phyloP scores from a whole-genome alignment of 2,113 vertebrate species.

The Bubo blakistoni region DNA sequence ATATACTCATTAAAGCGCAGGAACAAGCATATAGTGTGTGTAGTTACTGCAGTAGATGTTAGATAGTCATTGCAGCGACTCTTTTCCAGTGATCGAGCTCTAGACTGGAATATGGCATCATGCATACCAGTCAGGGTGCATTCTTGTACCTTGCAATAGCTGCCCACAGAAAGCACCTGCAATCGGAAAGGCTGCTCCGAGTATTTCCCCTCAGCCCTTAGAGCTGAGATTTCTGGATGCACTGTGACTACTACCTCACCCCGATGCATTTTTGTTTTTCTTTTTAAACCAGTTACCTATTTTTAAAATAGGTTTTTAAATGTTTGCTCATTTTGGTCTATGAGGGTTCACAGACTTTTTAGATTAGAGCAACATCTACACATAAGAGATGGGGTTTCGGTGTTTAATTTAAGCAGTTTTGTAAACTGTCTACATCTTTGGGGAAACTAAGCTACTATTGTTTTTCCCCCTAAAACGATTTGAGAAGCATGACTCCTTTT shows the following conservation, averaged over 20 bases:
- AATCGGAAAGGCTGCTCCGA: not conserved
- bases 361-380: not conserved
- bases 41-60: fast-evolving
- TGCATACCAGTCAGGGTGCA: fast-evolving
- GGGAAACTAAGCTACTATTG: not conserved
- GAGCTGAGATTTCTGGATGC: conserved; percentile 1
- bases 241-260: conserved; percentile 60
- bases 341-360: not conserved
- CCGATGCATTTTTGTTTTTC: not conserved
- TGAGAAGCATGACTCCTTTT: not conserved
- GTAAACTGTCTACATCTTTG: not conserved
- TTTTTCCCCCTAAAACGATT: not conserved
- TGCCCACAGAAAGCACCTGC: not conserved
- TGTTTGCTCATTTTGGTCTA: not conserved
- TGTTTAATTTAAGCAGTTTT: not conserved
- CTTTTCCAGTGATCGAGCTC: not conserved
- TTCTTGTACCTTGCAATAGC: not conserved
- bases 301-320: conserved; percentile 10
- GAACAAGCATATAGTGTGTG: fast-evolving
- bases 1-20: fast-evolving
- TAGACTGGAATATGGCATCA: fast-evolving
- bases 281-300: conserved; percentile 34
- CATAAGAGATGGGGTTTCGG: not conserved
- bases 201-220: not conserved
- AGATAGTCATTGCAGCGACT: not conserved